Evolutionary conservation across 2,888 invertebrate species (phyloP), one percentile per base, ranked within the genome.

Genomic region (Cryptosula pallasiana): DNA sequence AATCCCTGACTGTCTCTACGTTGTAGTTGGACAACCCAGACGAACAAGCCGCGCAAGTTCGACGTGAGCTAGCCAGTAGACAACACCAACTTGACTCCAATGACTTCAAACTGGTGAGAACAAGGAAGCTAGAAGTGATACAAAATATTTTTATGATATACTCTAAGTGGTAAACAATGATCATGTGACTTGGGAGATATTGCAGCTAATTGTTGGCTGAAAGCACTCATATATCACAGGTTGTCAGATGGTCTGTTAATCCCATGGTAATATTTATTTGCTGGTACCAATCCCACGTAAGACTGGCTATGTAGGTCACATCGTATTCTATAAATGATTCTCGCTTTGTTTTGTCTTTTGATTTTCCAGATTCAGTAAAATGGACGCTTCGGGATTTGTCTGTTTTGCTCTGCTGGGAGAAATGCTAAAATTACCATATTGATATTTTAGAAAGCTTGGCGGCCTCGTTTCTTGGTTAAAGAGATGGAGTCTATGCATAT

Each of bases 401-500:
- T n/a, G n/a, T n/a, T n/a, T n/a, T n/a, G n/a, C n/a, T n/a, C n/a
- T n/a, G n/a, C n/a, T n/a, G n/a, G n/a, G n/a, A n/a, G n/a, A n/a
- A n/a, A n/a, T n/a, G n/a, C n/a, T n/a, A n/a, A n/a, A n/a, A n/a
- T n/a, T n/a, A n/a, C n/a, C n/a, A n/a, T n/a, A n/a, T n/a, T n/a
- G n/a, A n/a, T n/a, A n/a, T 71, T 70, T 23, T 86, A 94, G 93
- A 95, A 96, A 86, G 91, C 95, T 79, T 95, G 95, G 71, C 74
- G 82, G 72, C 99, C 99, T 78, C 96, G 95, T 88, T 99, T 99
- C 88, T 96, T 99, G 76, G 90, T 99, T 79, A 99, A 99, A 89
- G 99, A 99, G 88, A 99, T 99, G 99, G 99, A 99, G 87, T 94
- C 95, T 72, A 89, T 99, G 82, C 99, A 96, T 88, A 92, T 98